These are phyloP conservation scores for Apeira syringaria DNA, from an alignment of 2,888 invertebrate genomes.

Conservation along the genomic window DNA sequence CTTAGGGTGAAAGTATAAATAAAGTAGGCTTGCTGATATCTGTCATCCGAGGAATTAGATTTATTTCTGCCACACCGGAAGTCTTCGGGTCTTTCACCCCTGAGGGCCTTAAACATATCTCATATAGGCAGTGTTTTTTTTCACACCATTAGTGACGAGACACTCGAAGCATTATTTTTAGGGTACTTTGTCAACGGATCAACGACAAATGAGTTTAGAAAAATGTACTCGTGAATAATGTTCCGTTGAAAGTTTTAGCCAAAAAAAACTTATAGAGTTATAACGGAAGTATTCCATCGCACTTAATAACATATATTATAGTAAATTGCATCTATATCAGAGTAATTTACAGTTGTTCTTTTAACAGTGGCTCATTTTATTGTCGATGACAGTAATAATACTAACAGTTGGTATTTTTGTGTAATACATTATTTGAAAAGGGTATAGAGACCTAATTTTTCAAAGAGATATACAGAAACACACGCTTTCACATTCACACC, in stretches of 20 bases:
- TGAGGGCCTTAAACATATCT: conserved; percentile 51
- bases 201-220: conserved; percentile 22
- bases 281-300: no score
- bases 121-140: conserved; percentile 28
- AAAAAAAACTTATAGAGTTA: no score
- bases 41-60: conserved; percentile 81
- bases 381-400: no score
- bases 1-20: conserved; percentile 77
- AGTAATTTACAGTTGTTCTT: no score
- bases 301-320: no score
- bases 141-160: conserved; percentile 41
- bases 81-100: conserved; percentile 64
- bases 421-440: no score
- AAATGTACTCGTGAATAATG: conserved; percentile 3
- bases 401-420: no score
- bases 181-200: conserved; percentile 24
- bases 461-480: no score
- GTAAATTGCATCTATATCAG: no score
- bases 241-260: neutral
- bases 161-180: conserved; percentile 29
- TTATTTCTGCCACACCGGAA: conserved; percentile 76
- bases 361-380: no score
- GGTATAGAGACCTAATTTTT: no score
- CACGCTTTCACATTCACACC: no score
- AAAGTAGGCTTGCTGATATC: conserved; percentile 82